Conservation (phyloP, 2,113 vertebrate species). For the Peromyscus californicus region DNA sequence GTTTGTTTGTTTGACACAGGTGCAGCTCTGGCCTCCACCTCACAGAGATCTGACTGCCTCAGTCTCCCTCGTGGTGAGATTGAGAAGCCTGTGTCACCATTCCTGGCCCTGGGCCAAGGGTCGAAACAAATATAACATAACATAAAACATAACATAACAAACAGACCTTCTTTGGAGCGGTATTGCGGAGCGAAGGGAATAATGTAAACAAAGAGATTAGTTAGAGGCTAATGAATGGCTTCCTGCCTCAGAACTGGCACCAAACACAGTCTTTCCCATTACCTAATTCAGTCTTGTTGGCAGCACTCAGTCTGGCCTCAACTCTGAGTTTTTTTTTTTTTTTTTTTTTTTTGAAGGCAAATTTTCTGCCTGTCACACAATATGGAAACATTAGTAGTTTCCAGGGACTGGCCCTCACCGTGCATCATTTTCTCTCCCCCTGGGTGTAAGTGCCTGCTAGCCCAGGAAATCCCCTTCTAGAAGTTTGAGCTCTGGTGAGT, state of each 20-base stretch:
- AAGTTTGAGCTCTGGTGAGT: not conserved
- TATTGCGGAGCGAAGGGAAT: conserved; percentile 44
- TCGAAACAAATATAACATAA: not conserved
- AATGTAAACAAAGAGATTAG: conserved; percentile 75
- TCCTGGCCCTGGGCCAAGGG: not conserved
- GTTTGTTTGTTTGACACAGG: not conserved
- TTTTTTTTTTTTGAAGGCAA: not conserved
- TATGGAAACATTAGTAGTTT: conserved; percentile 15
- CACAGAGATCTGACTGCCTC: not conserved
- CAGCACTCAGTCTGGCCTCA: conserved; percentile 3
- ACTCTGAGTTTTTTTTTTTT: not conserved
- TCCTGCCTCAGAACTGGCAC: conserved; percentile 70
- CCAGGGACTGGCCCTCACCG: not conserved
- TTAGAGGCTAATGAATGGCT: conserved; percentile 76
- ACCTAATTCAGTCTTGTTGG: conserved; percentile 70
- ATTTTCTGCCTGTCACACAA: conserved; percentile 4
- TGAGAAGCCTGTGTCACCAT: no score
- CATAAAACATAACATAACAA: conserved; percentile 22
- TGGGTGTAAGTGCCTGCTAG: not conserved
- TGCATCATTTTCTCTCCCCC: not conserved
- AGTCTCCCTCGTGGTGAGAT: not conserved
- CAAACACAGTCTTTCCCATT: conserved; percentile 52
- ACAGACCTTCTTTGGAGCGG: conserved; percentile 42
- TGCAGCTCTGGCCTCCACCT: not conserved
- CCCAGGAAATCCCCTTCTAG: not conserved